These are phyloP conservation scores for Maniola hyperantus DNA, from an alignment of 2,888 invertebrate genomes.

Conservation along the genomic window DNA sequence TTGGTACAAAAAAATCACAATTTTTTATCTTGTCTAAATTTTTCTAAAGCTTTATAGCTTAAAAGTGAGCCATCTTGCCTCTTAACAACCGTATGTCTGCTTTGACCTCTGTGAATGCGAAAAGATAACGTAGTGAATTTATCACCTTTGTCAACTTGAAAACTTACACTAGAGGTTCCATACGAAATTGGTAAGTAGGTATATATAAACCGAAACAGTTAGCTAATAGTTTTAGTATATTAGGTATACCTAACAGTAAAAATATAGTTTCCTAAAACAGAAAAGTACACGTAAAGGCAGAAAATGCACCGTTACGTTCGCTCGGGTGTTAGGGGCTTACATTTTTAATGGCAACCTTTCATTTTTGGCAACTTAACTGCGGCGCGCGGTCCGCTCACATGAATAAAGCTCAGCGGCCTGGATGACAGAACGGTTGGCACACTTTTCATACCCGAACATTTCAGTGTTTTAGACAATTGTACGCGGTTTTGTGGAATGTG, in stretches of 20 bases:
- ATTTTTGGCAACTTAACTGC: slow-evolving; percentile 30
- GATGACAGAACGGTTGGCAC: slow-evolving; percentile 16
- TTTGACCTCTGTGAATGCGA: no score
- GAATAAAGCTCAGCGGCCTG: slow-evolving; percentile 20
- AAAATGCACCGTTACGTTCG: slow-evolving; percentile 41
- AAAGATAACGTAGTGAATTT: no score
- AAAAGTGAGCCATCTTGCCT: no score
- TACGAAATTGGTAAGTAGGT: not conserved
- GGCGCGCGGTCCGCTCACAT: slow-evolving; percentile 7
- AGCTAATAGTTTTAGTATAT: not conserved
- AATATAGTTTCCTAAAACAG: not conserved
- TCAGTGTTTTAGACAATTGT: slow-evolving; percentile 19
- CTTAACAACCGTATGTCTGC: no score
- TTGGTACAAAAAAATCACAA: no score
- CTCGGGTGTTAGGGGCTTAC: slow-evolving; percentile 27
- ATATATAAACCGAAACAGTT: not conserved
- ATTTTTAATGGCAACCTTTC: slow-evolving; percentile 34
- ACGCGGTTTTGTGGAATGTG: not conserved
- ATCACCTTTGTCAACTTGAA: not conserved
- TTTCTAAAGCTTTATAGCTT: no score
- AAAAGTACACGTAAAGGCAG: not conserved
- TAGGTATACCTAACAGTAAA: not conserved
- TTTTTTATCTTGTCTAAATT: no score
- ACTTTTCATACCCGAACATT: slow-evolving; percentile 18
- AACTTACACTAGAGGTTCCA: not conserved